Percentiles rank a stretch among this genome's conserved stretches.
These are phyloP conservation scores for Sebastes kiyomatsui DNA, from an alignment of 2,797 vertebrate genomes.

Conservation along the genomic window DNA sequence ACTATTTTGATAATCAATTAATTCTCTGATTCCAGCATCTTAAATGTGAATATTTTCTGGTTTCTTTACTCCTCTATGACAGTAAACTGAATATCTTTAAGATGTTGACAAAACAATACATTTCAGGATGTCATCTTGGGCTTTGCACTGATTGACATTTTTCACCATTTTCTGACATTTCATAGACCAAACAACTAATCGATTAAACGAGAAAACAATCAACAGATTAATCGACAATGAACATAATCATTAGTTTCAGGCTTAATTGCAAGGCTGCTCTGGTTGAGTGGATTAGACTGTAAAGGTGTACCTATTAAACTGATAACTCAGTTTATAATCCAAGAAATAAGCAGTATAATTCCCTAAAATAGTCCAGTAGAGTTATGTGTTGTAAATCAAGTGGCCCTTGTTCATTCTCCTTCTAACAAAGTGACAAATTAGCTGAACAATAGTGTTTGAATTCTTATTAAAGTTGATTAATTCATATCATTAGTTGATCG, in stretches of 20 bases:
- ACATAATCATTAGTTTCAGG: no score
- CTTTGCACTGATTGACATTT: no score
- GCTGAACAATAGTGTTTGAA: slow-evolving; percentile 86
- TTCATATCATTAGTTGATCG: slow-evolving; percentile 86
- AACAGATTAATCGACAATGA: no score
- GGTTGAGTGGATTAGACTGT: neutral
- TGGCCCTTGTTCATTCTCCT: slow-evolving; percentile 74
- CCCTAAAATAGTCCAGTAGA: slow-evolving; percentile 53
- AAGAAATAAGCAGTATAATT: slow-evolving; percentile 31
- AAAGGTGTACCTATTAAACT: slow-evolving; percentile 3
- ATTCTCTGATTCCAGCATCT: no score
- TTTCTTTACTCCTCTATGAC: no score
- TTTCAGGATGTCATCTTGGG: accelerated
- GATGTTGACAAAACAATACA: no score
- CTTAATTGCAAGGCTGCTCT: neutral
- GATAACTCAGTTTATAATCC: neutral
- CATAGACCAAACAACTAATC: no score
- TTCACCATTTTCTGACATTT: no score
- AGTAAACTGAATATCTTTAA: no score
- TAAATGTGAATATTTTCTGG: no score
- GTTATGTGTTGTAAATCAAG: slow-evolving; percentile 79
- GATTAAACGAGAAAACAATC: no score
- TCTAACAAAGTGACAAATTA: slow-evolving; percentile 88
- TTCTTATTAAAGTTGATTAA: slow-evolving; percentile 92
- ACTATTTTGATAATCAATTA: no score